A percentile compares a stretch with the other conserved stretches of the same genome.
These are phyloP conservation scores for Orientallactaga bullata DNA, from an alignment of 2,113 vertebrate species.

Conservation along the genomic window DNA sequence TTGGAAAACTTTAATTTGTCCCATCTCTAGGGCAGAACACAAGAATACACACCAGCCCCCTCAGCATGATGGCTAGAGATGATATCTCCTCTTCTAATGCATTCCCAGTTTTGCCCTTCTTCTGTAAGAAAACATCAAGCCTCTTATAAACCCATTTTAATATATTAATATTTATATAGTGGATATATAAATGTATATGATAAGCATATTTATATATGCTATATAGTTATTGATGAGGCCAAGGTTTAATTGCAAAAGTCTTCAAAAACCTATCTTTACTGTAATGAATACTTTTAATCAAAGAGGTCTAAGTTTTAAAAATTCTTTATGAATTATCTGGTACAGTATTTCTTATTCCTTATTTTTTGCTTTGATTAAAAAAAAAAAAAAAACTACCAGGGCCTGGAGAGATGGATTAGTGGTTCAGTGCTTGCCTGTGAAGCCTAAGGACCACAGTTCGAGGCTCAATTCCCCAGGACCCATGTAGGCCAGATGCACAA, in stretches of 20 bases:
- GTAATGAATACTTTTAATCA: neutral
- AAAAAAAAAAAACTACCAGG: too few species aligned
- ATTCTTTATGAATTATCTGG: neutral
- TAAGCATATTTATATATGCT: neutral
- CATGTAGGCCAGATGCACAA: too few species aligned
- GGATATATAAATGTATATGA: slow-evolving; percentile 3
- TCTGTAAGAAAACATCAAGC: neutral
- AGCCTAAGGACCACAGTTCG: too few species aligned
- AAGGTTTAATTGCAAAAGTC: neutral
- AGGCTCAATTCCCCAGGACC: too few species aligned
- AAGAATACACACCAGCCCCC: neutral
- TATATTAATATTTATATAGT: neutral
- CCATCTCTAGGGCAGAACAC: neutral
- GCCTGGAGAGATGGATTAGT: too few species aligned
- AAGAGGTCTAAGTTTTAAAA: neutral
- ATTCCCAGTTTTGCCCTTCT: neutral
- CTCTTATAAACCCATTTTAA: neutral
- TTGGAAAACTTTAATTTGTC: neutral
- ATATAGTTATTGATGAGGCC: neutral
- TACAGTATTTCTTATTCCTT: too few species aligned
- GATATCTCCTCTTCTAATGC: neutral
- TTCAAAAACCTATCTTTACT: neutral
- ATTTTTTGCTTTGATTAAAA: too few species aligned
- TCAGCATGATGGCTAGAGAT: neutral
- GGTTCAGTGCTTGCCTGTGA: too few species aligned